Evolutionary conservation across 2,113 vertebrate species (phyloP).

Genomic region (Anolis carolinensis): DNA sequence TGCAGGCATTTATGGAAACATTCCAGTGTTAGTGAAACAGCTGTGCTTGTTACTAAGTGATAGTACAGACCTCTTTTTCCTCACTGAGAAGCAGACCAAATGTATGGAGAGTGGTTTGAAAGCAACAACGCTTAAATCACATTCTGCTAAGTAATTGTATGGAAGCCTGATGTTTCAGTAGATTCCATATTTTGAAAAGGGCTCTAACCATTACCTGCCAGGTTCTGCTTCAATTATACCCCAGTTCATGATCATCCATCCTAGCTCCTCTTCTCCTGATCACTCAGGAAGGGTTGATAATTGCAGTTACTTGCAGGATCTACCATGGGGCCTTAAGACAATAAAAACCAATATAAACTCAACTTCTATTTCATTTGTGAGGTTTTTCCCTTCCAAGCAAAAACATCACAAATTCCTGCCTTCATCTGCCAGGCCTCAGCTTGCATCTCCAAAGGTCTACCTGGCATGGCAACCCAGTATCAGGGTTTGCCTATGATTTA

Average conservation of each 20-base stretch:
- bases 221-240: no score
- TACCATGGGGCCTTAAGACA: background rate
- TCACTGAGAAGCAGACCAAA: conserved; percentile 24
- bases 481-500: background rate
- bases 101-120: background rate
- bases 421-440: background rate
- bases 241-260: no score
- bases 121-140: background rate
- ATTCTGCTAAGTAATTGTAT: background rate
- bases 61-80: conserved; percentile 39
- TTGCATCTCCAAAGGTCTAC: background rate
- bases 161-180: background rate
- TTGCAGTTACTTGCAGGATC: no score
- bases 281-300: no score
- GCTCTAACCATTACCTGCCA: no score
- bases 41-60: conserved; percentile 39
- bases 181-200: background rate
- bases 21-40: conserved; percentile 53
- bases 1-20: conserved; percentile 59
- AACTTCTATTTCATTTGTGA: background rate
- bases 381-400: background rate
- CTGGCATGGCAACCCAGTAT: background rate
- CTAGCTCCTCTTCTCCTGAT: background rate
- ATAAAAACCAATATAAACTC: background rate
- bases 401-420: background rate